These are phyloP conservation scores for Notarius quadriscutis DNA, from an alignment of 2,113 vertebrate species.

Conservation along the genomic window DNA sequence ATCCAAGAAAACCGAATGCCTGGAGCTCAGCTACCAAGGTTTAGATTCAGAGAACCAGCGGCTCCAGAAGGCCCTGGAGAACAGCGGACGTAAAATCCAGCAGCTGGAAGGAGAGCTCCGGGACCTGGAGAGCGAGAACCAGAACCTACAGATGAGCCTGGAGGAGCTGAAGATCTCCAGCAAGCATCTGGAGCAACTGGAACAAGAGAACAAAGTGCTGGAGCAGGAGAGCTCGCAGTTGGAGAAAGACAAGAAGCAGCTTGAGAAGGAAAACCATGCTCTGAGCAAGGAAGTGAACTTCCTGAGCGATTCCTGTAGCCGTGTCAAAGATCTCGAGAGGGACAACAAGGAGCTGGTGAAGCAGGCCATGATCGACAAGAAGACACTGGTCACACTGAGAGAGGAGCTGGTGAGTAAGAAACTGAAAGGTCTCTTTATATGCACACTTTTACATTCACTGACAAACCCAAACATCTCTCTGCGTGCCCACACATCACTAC, in stretches of 20 bases:
- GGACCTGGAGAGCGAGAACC: conserved; percentile 93
- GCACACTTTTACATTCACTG: too few relatives aligned
- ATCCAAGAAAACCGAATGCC: conserved; percentile 89
- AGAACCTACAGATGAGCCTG: conserved; percentile 86
- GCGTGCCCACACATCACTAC: too few relatives aligned
- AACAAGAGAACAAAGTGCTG: conserved; percentile 88
- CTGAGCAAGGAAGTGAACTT: conserved; percentile 87
- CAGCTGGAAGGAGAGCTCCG: conserved; percentile 91
- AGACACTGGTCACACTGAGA: conserved; percentile 87
- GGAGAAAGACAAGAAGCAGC: conserved; percentile 95
- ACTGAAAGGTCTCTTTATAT: too few relatives aligned
- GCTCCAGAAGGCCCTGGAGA: conserved; percentile 93
- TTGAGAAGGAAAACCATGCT: conserved; percentile 94
- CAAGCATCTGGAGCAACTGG: conserved; percentile 92
- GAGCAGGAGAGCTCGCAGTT: conserved; percentile 92
- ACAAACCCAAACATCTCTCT: too few relatives aligned
- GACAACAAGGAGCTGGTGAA: conserved; percentile 96
- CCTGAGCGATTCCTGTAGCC: conserved; percentile 86
- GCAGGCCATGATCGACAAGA: conserved; percentile 90
- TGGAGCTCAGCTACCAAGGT: conserved; percentile 95
- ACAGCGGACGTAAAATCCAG: conserved; percentile 94
- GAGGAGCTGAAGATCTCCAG: conserved; percentile 97
- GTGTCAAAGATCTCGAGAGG: conserved; percentile 89
- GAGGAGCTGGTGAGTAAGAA: conserved; percentile 69
- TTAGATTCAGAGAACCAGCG: conserved; percentile 97